Conservation (phyloP, 2,888 invertebrate species). For the Diarsia mendica region DNA sequence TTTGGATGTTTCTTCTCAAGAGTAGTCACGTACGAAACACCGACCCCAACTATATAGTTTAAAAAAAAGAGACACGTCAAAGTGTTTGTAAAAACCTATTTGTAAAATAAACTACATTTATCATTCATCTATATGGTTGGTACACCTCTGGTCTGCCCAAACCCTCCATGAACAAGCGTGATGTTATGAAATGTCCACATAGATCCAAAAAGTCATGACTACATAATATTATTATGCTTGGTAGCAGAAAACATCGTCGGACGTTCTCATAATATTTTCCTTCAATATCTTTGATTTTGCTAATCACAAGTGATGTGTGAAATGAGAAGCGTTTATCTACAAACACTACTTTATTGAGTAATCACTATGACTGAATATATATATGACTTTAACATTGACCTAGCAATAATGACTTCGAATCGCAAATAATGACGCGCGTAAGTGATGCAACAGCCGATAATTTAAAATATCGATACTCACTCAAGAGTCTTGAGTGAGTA, state of each 20-base stretch:
- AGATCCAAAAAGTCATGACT: too few relatives aligned
- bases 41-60: too few relatives aligned
- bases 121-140: too few relatives aligned
- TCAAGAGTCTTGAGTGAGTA: too few relatives aligned
- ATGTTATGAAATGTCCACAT: background rate
- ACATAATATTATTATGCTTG: background rate
- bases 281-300: slow-evolving; percentile 5
- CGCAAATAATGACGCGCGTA: too few relatives aligned
- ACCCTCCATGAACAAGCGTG: background rate
- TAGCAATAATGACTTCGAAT: slow-evolving; percentile 16
- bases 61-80: too few relatives aligned
- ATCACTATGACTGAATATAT: background rate
- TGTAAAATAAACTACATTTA: too few relatives aligned
- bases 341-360: background rate
- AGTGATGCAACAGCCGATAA: background rate
- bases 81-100: too few relatives aligned
- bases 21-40: too few relatives aligned
- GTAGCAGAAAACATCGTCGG: background rate
- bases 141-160: background rate
- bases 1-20: too few relatives aligned
- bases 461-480: background rate
- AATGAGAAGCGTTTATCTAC: slow-evolving; percentile 13
- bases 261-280: background rate
- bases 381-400: slow-evolving; percentile 20
- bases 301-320: slow-evolving; percentile 10